Percentiles rank a stretch among this genome's conserved stretches.
These are phyloP conservation scores for Drosophila cardini DNA, from an alignment of 1,140 invertebrate genomes.

Conservation along the genomic window DNA sequence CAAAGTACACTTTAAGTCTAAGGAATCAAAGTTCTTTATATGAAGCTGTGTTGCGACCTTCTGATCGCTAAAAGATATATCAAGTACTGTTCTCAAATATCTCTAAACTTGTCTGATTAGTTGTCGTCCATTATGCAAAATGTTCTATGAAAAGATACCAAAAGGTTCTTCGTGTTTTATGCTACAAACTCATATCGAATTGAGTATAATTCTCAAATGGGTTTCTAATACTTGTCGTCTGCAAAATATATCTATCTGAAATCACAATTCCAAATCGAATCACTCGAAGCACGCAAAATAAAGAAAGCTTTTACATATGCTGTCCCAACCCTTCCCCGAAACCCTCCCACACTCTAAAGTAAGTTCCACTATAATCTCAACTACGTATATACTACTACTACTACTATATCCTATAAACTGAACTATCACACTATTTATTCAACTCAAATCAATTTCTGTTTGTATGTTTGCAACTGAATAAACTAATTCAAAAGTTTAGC, in stretches of 20 bases:
- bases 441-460: conserved; percentile 66
- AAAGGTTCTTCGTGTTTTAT: too few species aligned
- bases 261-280: conserved; percentile 49
- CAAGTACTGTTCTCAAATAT: too few species aligned
- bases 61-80: too few species aligned
- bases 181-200: too few species aligned
- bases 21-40: neutral
- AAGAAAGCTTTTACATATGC: conserved; percentile 66
- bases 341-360: conserved; percentile 13
- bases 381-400: conserved; percentile 33
- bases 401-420: conserved; percentile 3
- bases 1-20: neutral
- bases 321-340: conserved; percentile 20
- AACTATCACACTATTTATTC: conserved; percentile 63
- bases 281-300: conserved; percentile 51
- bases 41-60: too few species aligned
- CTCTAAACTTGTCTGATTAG: too few species aligned
- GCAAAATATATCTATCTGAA: neutral
- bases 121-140: too few species aligned
- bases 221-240: neutral
- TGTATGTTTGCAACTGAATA: conserved; percentile 69
- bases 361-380: conserved; percentile 23
- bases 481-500: conserved; percentile 38
- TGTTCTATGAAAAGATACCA: too few species aligned
- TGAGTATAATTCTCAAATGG: neutral